Evolutionary conservation across 1,140 invertebrate genomes (phyloP), one percentile per base, ranked within the genome.

Genomic region (Conus betulinus): DNA sequence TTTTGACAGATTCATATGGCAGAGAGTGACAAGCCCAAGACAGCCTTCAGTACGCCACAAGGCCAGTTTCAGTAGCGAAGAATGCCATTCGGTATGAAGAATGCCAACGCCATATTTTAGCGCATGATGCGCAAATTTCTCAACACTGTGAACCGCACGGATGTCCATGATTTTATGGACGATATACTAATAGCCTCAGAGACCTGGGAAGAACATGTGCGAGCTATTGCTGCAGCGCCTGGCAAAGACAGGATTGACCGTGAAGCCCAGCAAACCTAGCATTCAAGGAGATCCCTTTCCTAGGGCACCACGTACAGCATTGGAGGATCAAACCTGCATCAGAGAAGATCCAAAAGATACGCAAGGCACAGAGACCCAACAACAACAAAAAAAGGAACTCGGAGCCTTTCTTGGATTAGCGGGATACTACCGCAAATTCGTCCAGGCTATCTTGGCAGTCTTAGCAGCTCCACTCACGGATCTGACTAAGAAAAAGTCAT

Each of bases 361-460:
- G 79, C 67, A 85, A 93, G 39, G 90, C 93, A 71, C 84, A 74
- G 71, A 53, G 53, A 74, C 95, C 94, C 25, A 84, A 87, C 71
- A 93, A 87, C 71, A 93, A 39, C 39, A 39, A 39, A 39, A 39
- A 39, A 1, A 94, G 84, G 93, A 92, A 88, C 92, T 39, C 39
- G 0, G 39, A 39, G 39, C 39, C 0, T 39, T 39, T 39, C 39
- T 39, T 95, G 51, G 84, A 96, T 5, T 63, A 88, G 27, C 86
- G 39, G 53, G 96, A 95, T 90, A 89, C 90, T 95, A 96, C 85
- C 89, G 93, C 10, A 91, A 93, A 89, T 96, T 95, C 91, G 92
- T 93, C 0, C 85, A n/a, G n/a, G n/a, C 89, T 15, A 78, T 90
- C 63, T 94, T 92, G 78, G 57, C 91, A n/a, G 63, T 71, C 15